Conservation (phyloP, 1,140 invertebrate species). For the Tetragonula clypearis region DNA sequence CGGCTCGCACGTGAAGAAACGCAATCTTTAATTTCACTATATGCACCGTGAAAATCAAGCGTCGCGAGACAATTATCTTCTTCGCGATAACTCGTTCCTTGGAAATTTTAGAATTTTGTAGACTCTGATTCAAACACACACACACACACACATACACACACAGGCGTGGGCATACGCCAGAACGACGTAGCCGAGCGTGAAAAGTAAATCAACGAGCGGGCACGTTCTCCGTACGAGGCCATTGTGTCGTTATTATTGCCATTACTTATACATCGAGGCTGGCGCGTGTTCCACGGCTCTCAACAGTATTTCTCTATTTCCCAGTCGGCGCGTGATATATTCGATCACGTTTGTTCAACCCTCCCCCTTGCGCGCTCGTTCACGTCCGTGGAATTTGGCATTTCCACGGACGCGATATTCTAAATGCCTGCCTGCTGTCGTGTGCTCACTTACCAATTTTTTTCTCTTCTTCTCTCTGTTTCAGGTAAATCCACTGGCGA, state of each 20-base stretch:
- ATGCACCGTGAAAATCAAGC: no score
- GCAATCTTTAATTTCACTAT: no score
- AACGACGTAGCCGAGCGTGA: conserved; percentile 35
- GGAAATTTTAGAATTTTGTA: no score
- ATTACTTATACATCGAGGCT: conserved; percentile 25
- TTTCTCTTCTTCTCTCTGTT: conserved; percentile 46
- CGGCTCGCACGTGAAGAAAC: no score
- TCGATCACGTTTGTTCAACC: neutral
- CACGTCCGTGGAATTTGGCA: neutral
- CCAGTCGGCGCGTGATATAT: conserved; percentile 7
- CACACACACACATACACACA: no score
- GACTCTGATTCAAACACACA: no score
- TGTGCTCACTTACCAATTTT: neutral
- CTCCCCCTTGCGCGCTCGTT: neutral
- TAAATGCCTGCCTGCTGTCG: no score
- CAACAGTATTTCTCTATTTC: neutral
- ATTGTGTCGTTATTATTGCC: conserved; percentile 30
- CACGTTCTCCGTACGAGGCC: conserved; percentile 35
- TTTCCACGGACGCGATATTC: neutral
- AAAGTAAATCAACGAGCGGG: conserved; percentile 61
- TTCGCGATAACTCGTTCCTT: no score
- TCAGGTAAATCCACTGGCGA: conserved; percentile 45
- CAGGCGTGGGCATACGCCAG: conserved; percentile 19
- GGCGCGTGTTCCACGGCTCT: neutral
- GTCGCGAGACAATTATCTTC: no score